phyloP scores from a whole-genome alignment of 2,113 vertebrate genomes.

The Sander lucioperca region DNA sequence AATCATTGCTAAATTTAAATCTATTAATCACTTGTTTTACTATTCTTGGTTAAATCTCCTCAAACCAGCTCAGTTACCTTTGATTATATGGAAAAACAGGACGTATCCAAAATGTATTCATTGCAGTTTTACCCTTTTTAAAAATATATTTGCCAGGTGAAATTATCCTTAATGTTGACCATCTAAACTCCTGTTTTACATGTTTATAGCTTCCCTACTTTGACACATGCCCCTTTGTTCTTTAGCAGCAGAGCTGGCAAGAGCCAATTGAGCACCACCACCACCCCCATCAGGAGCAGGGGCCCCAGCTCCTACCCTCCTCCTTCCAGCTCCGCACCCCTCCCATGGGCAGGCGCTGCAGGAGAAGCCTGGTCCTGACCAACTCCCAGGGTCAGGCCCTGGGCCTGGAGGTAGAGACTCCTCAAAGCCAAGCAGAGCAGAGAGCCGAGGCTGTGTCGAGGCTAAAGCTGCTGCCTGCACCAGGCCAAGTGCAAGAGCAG shows the following conservation, averaged over 20 bases:
- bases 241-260: constrained; percentile 71
- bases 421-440: constrained; percentile 67
- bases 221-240: background rate
- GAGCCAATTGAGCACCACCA: constrained; percentile 50
- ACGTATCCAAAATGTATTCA: background rate
- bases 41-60: background rate
- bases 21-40: background rate
- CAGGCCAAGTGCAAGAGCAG: constrained; percentile 74
- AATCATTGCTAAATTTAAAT: background rate
- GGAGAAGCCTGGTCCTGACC: constrained; percentile 67
- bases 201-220: background rate
- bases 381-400: constrained; percentile 50
- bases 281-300: constrained; percentile 34
- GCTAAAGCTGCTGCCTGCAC: constrained; percentile 80
- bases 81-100: background rate
- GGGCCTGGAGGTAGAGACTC: constrained; percentile 54
- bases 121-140: background rate
- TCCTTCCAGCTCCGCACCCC: constrained; percentile 82
- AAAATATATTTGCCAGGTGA: background rate
- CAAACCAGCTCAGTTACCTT: background rate
- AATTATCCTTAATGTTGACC: background rate
- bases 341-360: constrained; percentile 75
- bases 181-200: background rate
- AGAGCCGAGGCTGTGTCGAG: constrained; percentile 78
- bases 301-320: constrained; percentile 63